Base-by-base conservation (phyloP, 2,113 vertebrate species). In the Tonatia bakeri region DNA sequence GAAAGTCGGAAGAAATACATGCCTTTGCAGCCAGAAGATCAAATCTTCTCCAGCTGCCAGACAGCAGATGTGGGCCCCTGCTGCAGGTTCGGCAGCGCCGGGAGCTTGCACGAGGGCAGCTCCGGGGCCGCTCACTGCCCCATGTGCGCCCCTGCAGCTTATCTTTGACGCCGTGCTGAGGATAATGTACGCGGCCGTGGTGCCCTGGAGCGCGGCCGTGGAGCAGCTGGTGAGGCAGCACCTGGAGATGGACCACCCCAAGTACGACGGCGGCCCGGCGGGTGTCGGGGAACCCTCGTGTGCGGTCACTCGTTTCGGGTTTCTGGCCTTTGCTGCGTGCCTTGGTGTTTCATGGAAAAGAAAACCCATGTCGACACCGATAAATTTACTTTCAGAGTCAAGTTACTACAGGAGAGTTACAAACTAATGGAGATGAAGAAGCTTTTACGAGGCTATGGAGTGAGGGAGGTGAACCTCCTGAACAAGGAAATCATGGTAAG, bases 391-490 rank as follows among this genome's bases (percentile, higher is more conserved):
- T 96, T 54, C 81, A 99, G 99, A 96, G 99, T 99, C 92, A 99
- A 99, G 95, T 98, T 99, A 85, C 95, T 99, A 73, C 99, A 99
- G 94, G 99, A 99, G 86, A 99, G 99, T 95, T 99, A 99, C 97
- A 98, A 95, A 50, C 98, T 99, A 43, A 99, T 99, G 99, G 99
- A 99, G 97, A 99, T 99, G 97, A 99, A 99, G 97, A 99, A 99
- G 87, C 99, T 99, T 91, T 97, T 99, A 89, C 98, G 99, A 92
- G 98, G 98, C 52, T 99, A 99, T 70, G 99, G 99, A 24, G 99
- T 99, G 97, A 99, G 99, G 90, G 99, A 99, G 81, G 98, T 99
- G 95, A 99, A 99, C 92, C 99, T 99, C 87, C 98, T 99, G 47
- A 99, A 98, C 89, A 99, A 98, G 33, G 98, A 99, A 90, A 99